Evolutionary conservation across 1,140 invertebrate genomes (phyloP), one percentile per base, ranked within the genome.

Genomic region (Diprion similis): DNA sequence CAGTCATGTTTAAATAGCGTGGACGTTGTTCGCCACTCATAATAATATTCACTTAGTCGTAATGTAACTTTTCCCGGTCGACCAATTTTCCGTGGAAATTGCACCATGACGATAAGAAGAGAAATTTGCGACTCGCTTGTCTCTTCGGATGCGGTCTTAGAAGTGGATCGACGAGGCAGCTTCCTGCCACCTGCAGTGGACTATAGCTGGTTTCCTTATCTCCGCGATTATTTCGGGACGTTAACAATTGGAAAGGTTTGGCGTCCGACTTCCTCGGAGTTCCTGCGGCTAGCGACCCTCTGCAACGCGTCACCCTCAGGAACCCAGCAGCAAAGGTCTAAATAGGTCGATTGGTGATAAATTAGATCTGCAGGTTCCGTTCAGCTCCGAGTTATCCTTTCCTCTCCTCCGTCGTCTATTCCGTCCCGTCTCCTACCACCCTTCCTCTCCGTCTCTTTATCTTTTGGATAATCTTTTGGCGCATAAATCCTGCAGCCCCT

Each of bases 171-270:
- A 8, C n/a, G 51, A 59, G 51, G 51, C 51, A 17, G 51, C 6
- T 13, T 59, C 51, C 0, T 37, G 1, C 24, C 24, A 37, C 24
- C 24, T 37, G 24, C 24, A 37, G 24, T 37, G 24, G 24, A 37
- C 24, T 37, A 37, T 37, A 37, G 24, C 24, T 6, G 6, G 24
- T 37, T 37, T 8, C n/a, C 51, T 59, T 59, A 59, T 59, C 51
- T 59, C 51, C n/a, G 51, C 51, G 51, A 59, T 59, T 59, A 59
- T 59, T 59, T 59, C 51, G n/a, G 51, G 51, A 59, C 11, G 9
- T 59, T 6, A 59, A 59, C 51, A 59, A 59, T 59, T 59, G 9
- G 51, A 59, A 59, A 59, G 9, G 51, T 59, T 59, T 59, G 24
- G 24, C 24, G 7, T 59, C 51, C 51, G 24, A 37, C 24, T 37